Evolutionary conservation across 2,888 invertebrate genomes (phyloP).

Genomic region (Mythimna vitellina): DNA sequence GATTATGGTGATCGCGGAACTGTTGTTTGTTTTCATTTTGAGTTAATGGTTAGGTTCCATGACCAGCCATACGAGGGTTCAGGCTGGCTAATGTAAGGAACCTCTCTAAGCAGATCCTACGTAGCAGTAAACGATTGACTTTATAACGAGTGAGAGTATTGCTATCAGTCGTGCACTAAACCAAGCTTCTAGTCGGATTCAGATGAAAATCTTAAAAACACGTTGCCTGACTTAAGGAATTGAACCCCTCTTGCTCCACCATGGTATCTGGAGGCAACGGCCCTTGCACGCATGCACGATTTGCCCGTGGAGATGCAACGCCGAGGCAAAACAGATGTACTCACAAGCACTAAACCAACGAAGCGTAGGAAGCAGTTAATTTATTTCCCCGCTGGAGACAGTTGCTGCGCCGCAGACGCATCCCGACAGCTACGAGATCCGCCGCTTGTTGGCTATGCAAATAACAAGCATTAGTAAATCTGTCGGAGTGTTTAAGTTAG

Average conservation of each 20-base stretch:
- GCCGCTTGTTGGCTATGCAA: not conserved
- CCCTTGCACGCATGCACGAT: too few species aligned
- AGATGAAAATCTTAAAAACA: not conserved
- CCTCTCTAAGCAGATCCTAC: not conserved
- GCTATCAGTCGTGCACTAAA: not conserved
- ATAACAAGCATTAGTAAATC: constrained; percentile 1
- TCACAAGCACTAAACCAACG: not conserved
- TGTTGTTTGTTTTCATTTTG: not conserved
- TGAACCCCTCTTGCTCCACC: not conserved
- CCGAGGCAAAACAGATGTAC: not conserved
- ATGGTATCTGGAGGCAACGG: too few species aligned
- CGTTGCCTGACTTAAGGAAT: not conserved
- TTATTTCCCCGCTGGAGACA: not conserved
- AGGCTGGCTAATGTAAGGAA: not conserved
- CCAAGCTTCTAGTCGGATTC: not conserved
- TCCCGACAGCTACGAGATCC: constrained; percentile 5
- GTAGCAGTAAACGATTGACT: not conserved
- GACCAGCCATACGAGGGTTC: too few species aligned
- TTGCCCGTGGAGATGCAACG: too few species aligned
- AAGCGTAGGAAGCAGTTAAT: not conserved
- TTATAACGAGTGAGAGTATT: not conserved
- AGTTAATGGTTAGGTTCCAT: too few species aligned
- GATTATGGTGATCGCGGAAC: constrained; percentile 24
- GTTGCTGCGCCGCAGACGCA: not conserved
- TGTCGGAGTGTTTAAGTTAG: constrained; percentile 2